Conservation (phyloP, 2,888 invertebrate genomes). For the Limenitis arthemis region DNA sequence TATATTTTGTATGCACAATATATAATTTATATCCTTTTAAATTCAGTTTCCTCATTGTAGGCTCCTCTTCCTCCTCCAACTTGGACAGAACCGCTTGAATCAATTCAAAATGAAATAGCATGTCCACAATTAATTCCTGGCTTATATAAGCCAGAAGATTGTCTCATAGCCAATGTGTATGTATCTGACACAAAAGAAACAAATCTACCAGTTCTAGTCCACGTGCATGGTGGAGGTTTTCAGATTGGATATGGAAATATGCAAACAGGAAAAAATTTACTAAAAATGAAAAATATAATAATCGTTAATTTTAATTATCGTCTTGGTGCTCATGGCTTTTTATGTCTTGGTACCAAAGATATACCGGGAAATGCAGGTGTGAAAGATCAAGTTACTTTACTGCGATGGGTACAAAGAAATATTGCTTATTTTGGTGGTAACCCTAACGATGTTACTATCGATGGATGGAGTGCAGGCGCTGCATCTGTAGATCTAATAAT, state of each 20-base stretch:
- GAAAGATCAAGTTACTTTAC: constrained; percentile 47
- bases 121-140: constrained; percentile 31
- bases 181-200: constrained; percentile 28
- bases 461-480: constrained; percentile 44
- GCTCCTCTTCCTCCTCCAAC: constrained; percentile 37
- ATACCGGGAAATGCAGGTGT: constrained; percentile 51
- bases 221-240: constrained; percentile 56
- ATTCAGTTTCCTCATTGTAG: too few relatives aligned
- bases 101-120: constrained; percentile 26
- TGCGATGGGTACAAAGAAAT: constrained; percentile 35
- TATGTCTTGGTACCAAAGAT: constrained; percentile 43
- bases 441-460: constrained; percentile 44
- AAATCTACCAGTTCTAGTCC: constrained; percentile 47
- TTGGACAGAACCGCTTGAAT: constrained; percentile 35
- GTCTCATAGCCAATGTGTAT: constrained; percentile 30
- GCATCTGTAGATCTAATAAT: constrained; percentile 40
- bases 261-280: constrained; percentile 25
- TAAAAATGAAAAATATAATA: constrained; percentile 35
- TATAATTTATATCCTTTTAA: too few relatives aligned
- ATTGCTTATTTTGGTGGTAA: constrained; percentile 47
- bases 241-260: constrained; percentile 39
- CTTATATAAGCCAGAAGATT: constrained; percentile 25
- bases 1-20: not conserved
- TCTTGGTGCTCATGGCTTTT: constrained; percentile 40
- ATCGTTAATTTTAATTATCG: constrained; percentile 44